Evolutionary conservation across 64 coral and sea anemone species (phyloP), one percentile per base, ranked within the genome.

Genomic region (Acropora yongei): DNA sequence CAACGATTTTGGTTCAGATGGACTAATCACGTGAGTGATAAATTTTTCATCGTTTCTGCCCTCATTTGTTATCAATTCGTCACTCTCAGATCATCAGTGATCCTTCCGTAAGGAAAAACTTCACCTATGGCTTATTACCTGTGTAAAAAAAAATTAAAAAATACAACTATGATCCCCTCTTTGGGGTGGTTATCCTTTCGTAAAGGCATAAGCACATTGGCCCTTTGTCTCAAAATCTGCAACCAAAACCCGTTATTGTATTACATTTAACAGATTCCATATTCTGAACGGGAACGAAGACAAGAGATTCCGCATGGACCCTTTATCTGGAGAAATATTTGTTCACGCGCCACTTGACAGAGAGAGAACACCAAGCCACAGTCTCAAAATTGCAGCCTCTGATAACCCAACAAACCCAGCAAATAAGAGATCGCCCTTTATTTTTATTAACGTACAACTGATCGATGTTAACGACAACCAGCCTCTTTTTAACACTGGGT

Each of bases 391-490:
- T 68, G 58, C 83, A 72, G 92, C 87, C 4, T 60, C 18, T 57
- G 92, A 94, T 44, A 77, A 55, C 20, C 87, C 92, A 1, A 48
- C 1, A 3, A 30, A 89, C 17, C 8, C 72, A 84, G 42, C 86
- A 68, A 89, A 89, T 89, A 78, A 84, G 30, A 30, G 58, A 49
- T 72, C 68, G 9, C 50, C 57, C 42, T 3, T 81, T 45, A 77
- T 18, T 40, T 71, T 76, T 78, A 79, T 94, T 58, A 57, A 94
- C 49, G 76, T 94, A 44, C 77, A 8, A 51, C 47, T 96, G 39
- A 82, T 9, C 41, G 95, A 96, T 82, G 75, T 89, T 12, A 96
- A 96, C 72, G 95, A 96, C 50, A 93, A 92, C 79, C 77, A 50
- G 44, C 95, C 95, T 39, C 63, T 58, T 55, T 96, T 96, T 50